Conservation (phyloP, 2,888 invertebrate species). For the Exephanes ischioxanthus region DNA sequence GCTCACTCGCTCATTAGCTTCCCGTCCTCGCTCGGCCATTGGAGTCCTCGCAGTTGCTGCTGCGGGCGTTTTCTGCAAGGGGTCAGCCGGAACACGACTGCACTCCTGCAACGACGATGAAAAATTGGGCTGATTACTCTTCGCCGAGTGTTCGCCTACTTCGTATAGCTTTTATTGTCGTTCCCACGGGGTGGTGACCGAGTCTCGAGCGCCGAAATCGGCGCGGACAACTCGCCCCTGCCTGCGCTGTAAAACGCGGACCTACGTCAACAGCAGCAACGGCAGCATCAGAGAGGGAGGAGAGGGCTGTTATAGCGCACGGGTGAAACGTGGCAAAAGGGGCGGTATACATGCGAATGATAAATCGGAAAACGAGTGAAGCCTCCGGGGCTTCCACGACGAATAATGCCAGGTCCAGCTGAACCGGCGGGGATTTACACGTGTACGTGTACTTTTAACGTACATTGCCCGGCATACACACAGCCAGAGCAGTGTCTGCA, state of each 20-base stretch:
- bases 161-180: conserved; percentile 3
- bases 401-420: conserved; percentile 4
- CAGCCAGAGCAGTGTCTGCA: conserved; percentile 6
- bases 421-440: conserved; percentile 26
- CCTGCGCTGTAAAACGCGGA: conserved; percentile 3
- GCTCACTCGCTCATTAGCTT: conserved; percentile 8
- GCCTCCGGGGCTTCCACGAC: conserved; percentile 28
- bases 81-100: background rate
- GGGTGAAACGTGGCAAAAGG: conserved; percentile 2
- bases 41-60: background rate
- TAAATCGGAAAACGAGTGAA: conserved; percentile 28
- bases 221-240: conserved; percentile 8
- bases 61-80: background rate
- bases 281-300: background rate
- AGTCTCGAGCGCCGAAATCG: conserved; percentile 27
- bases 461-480: background rate
- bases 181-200: background rate
- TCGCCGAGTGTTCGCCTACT: conserved; percentile 7
- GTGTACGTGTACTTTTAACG: conserved; percentile 16
- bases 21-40: background rate
- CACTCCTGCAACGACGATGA: background rate
- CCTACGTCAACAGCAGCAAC: background rate
- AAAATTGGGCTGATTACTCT: conserved; percentile 27
- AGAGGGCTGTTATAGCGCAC: background rate
- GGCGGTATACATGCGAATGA: conserved; percentile 26